Conservation (phyloP, 2,113 vertebrate species). For the Trichechus manatus region DNA sequence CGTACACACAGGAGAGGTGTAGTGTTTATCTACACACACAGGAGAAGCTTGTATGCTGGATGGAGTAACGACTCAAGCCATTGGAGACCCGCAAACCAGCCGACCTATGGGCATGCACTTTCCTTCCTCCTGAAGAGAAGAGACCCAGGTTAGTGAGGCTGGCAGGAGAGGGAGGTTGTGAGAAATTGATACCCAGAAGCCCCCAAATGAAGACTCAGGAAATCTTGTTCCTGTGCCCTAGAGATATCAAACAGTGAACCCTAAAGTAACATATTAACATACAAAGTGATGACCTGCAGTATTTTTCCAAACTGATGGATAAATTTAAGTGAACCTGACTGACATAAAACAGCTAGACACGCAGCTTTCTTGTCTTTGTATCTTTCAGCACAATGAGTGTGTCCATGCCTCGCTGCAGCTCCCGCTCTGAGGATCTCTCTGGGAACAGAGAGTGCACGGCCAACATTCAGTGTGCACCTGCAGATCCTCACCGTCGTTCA, state of each 20-base stretch:
- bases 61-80: rapidly evolving
- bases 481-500: not conserved
- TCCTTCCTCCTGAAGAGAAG: rapidly evolving
- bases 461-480: rapidly evolving
- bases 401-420: not conserved
- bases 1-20: too few species aligned
- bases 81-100: rapidly evolving
- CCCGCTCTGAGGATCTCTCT: not conserved
- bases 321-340: not conserved
- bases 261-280: rapidly evolving
- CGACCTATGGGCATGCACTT: rapidly evolving
- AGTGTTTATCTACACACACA: too few species aligned
- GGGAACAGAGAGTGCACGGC: rapidly evolving
- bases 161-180: too few species aligned
- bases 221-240: not conserved
- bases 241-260: rapidly evolving
- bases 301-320: not conserved
- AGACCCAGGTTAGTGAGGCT: rapidly evolving
- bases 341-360: too few species aligned
- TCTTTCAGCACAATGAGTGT: rapidly evolving
- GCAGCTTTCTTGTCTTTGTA: not conserved
- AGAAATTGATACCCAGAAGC: not conserved
- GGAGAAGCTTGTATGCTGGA: rapidly evolving
- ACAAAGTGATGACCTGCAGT: rapidly evolving
- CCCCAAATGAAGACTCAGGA: not conserved